These are phyloP conservation scores for Polypterus bichir DNA, from an alignment of 2,113 vertebrate genomes.

Conservation along the genomic window DNA sequence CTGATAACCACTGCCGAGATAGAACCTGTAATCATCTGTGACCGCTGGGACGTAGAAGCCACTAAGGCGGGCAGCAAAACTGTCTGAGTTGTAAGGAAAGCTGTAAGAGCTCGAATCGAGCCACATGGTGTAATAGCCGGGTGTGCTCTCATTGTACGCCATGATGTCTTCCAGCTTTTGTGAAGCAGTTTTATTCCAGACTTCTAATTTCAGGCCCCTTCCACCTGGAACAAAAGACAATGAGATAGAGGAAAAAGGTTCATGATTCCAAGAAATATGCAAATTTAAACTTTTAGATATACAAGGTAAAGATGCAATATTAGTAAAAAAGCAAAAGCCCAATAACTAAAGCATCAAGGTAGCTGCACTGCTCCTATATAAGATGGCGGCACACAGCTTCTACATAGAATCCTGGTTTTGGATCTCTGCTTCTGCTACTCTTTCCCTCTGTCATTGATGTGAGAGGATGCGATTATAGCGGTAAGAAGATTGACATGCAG, in stretches of 20 bases:
- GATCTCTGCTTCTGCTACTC: no score
- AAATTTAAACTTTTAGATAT: no score
- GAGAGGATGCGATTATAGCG: no score
- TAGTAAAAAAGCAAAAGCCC: no score
- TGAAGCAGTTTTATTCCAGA: conserved; percentile 1
- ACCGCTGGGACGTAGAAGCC: conserved; percentile 13
- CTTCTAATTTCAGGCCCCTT: conserved; percentile 13
- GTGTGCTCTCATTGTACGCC: conserved; percentile 3
- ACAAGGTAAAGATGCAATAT: no score
- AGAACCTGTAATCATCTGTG: conserved; percentile 9
- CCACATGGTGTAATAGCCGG: conserved; percentile 7
- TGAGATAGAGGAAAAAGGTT: neutral
- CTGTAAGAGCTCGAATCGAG: neutral
- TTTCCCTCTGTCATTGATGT: no score
- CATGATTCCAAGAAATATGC: no score
- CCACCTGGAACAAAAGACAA: conserved; percentile 9
- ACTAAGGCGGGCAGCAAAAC: conserved; percentile 8
- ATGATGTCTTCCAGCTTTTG: neutral
- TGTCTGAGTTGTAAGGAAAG: neutral
- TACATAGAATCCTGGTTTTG: no score
- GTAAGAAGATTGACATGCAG: no score
- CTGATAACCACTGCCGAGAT: neutral
- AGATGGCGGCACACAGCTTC: no score
- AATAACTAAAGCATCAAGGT: no score
- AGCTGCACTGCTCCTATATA: no score